Evolutionary conservation across 2,888 invertebrate species (phyloP).

Genomic region (Tetragonula carbonaria): DNA sequence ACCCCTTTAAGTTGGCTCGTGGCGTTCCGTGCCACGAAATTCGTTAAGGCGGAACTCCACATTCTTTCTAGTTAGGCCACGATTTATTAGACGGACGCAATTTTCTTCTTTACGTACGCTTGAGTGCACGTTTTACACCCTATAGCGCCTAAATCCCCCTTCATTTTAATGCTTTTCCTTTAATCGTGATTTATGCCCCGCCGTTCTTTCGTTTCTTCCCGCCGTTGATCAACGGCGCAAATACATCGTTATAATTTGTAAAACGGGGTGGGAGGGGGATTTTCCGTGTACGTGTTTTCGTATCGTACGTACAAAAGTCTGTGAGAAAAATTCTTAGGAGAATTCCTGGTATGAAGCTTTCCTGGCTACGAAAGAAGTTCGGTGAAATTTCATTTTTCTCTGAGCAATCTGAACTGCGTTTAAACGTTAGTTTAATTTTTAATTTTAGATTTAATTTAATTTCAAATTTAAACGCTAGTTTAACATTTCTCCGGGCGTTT

Average conservation of each 20-base stretch:
- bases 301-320: background rate
- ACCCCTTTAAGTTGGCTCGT: background rate
- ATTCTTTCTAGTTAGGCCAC: constrained; percentile 33
- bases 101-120: constrained; percentile 35
- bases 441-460: too few relatives aligned
- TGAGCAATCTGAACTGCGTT: too few relatives aligned
- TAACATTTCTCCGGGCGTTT: too few relatives aligned
- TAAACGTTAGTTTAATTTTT: too few relatives aligned
- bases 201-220: background rate
- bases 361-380: too few relatives aligned
- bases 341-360: too few relatives aligned
- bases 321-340: too few relatives aligned
- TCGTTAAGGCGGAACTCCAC: constrained; percentile 27
- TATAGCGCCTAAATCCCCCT: background rate
- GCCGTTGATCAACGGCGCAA: background rate
- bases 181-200: background rate
- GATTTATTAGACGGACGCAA: constrained; percentile 39
- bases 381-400: too few relatives aligned
- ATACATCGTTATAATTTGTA: background rate
- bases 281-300: background rate
- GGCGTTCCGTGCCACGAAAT: background rate
- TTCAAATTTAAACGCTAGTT: too few relatives aligned
- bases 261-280: background rate
- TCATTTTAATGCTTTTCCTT: constrained; percentile 25
- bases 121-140: constrained; percentile 14